Conservation (phyloP, 2,797 vertebrate genomes). For the Anguilla marmorata region DNA sequence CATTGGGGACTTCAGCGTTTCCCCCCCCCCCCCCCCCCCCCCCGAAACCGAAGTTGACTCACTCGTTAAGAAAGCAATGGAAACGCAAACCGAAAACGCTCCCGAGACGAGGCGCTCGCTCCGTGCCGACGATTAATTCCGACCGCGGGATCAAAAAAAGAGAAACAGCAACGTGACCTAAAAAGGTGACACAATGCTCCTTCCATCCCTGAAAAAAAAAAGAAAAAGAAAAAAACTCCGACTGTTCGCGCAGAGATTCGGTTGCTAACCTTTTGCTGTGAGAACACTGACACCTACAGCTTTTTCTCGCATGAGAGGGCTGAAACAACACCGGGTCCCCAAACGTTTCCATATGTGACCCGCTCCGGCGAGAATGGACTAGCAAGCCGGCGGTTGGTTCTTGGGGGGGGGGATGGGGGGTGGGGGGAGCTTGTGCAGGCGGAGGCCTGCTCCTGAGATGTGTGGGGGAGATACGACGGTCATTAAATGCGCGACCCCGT, state of each 20-base stretch:
- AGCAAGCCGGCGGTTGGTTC: conserved; percentile 37
- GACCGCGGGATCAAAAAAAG: conserved; percentile 56
- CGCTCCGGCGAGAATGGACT: conserved; percentile 56
- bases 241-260: conserved; percentile 35
- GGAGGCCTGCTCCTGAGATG: conserved; percentile 31
- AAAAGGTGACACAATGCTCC: conserved; percentile 30
- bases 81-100: conserved; percentile 56
- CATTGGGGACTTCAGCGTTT: conserved; percentile 55
- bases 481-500: conserved; percentile 23
- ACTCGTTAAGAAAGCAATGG: conserved; percentile 49
- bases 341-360: conserved; percentile 74
- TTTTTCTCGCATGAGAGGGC: conserved; percentile 58
- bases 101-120: conserved; percentile 42
- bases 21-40: conserved; percentile 26
- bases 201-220: neutral
- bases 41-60: conserved; percentile 61
- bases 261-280: conserved; percentile 57
- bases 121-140: conserved; percentile 52
- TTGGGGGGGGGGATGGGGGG: no score
- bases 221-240: neutral
- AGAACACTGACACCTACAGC: conserved; percentile 59
- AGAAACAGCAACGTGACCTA: conserved; percentile 44
- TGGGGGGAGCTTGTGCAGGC: conserved; percentile 20
- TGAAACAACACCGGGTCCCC: conserved; percentile 68
- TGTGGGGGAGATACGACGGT: conserved; percentile 20